Conservation (phyloP, 1,140 invertebrate species). For the Eciton burchellii region DNA sequence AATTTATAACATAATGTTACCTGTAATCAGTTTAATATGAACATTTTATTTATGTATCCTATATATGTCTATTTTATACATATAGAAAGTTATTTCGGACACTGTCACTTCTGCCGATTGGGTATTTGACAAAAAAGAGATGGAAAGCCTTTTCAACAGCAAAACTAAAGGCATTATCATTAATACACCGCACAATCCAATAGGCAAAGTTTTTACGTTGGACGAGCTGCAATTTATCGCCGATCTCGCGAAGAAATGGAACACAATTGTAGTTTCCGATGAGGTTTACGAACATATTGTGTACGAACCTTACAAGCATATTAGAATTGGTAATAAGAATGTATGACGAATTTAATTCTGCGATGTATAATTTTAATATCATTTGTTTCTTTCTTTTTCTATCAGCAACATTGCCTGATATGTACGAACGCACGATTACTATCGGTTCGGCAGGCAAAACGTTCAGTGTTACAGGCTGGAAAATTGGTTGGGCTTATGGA, state of each 20-base stretch:
- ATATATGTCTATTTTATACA: constrained; percentile 52
- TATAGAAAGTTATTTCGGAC: constrained; percentile 82
- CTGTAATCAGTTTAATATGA: too few species aligned
- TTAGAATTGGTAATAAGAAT: constrained; percentile 91
- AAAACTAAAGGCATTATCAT: constrained; percentile 98
- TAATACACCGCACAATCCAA: constrained; percentile 98
- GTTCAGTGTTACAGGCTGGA: constrained; percentile 99
- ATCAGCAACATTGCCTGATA: constrained; percentile 95
- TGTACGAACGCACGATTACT: constrained; percentile 99
- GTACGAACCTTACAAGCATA: constrained; percentile 94
- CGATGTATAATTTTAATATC: constrained; percentile 20
- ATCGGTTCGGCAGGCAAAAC: constrained; percentile 99
- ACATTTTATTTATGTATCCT: too few species aligned
- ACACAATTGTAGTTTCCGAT: constrained; percentile 96
- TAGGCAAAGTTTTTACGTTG: constrained; percentile 94
- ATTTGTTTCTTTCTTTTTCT: constrained; percentile 62
- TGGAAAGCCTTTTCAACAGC: constrained; percentile 93
- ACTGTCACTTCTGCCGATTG: constrained; percentile 92
- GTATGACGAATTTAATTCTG: background rate
- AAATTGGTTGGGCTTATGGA: constrained; percentile 98
- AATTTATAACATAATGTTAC: too few species aligned
- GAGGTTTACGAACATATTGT: constrained; percentile 99
- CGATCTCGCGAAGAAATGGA: constrained; percentile 95
- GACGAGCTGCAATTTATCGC: constrained; percentile 93
- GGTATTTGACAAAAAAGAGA: constrained; percentile 93